Evolutionary conservation across 2,888 invertebrate genomes (phyloP), one percentile per base, ranked within the genome.

Genomic region (Athripsodes cinereus): DNA sequence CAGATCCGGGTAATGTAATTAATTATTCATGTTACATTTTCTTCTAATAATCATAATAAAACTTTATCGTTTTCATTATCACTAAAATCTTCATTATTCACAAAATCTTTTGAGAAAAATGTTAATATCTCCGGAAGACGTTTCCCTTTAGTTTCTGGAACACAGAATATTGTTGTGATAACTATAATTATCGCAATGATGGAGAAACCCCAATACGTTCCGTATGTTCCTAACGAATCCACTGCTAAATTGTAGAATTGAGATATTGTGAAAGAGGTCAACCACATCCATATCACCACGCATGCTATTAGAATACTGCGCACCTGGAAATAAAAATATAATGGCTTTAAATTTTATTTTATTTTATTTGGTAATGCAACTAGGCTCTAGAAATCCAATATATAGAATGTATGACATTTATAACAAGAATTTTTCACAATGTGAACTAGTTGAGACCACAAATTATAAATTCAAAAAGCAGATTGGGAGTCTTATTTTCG

Each of bases 111-210:
- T 2, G 52, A 55, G 40, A 59, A 55, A 6, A 48, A 50, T 13
- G 11, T 20, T 40, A 72, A 67, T 6, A 76, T 75, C 52, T 71
- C 66, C 52, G 73, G 71, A 11, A 73, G 67, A 53, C 68, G 70
- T 64, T 71, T 73, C 19, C 74, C 74, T 64, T 71, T 74, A 0
- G 76, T 78, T 65, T 78, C 78, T 0, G 76, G 76, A 26, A 78
- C 66, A 35, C 68, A 73, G 50, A 72, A 61, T 35, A 72, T 64
- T 52, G 69, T 67, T 35, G 71, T 68, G 56, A 72, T 31, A 5
- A 68, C 66, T 0, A 73, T 70, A 1, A 69, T 48, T 20, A 72
- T 53, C 64, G 74, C 73, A n/a, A 72, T 65, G 0, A 62, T 66
- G 11, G 72, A 69, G 63, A 72, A 77, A 2, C 68, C 57, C 66